Conservation (phyloP, 2,113 vertebrate species). For the Ctenomys sociabilis region DNA sequence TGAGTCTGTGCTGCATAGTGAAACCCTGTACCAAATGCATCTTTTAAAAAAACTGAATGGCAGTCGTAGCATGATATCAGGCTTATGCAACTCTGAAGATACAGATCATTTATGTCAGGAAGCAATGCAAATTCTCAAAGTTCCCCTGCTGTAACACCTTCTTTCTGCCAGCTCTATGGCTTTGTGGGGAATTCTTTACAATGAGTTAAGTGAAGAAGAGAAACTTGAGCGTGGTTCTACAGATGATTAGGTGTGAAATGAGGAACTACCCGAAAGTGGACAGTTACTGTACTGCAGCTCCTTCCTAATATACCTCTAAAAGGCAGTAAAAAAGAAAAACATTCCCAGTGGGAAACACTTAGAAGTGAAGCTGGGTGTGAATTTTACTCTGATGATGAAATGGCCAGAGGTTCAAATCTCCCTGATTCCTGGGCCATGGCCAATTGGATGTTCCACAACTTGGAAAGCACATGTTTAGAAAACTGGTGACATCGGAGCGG, state of each 20-base stretch:
- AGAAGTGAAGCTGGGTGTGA: background rate
- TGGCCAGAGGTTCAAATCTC: background rate
- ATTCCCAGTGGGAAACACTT: background rate
- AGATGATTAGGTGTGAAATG: background rate
- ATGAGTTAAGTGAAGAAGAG: background rate
- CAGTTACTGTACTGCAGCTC: background rate
- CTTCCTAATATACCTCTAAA: background rate
- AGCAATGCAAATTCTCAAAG: background rate
- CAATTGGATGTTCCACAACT: background rate
- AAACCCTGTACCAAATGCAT: too few relatives aligned
- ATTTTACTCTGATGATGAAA: background rate
- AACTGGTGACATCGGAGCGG: background rate
- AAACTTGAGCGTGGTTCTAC: background rate
- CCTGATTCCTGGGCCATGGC: background rate
- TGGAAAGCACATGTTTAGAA: background rate
- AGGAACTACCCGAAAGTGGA: background rate
- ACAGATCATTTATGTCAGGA: background rate
- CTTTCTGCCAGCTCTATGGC: background rate
- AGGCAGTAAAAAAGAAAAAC: background rate
- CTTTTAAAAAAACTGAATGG: too few relatives aligned
- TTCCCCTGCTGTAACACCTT: background rate
- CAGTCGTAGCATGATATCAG: background rate
- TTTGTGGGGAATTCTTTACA: background rate
- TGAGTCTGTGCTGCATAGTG: too few relatives aligned
- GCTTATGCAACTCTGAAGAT: background rate